phyloP scores from a whole-genome alignment of 2,113 vertebrate genomes.

The Eonycteris spelaea region DNA sequence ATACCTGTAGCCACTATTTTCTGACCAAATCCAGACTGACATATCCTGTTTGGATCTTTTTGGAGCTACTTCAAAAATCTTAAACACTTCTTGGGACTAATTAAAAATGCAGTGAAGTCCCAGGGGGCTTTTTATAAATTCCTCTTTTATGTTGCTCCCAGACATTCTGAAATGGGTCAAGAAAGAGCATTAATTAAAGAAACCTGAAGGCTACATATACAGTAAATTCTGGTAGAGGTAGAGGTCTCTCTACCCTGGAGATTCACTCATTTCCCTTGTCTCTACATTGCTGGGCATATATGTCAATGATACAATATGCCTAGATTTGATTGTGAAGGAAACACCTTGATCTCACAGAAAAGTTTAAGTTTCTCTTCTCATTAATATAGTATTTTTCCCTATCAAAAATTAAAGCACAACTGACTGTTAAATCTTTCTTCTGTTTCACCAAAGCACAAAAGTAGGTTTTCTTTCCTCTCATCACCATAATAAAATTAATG shows the following conservation, averaged over 20 bases:
- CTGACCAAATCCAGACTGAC: neutral
- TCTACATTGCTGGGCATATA: neutral
- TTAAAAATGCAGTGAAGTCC: neutral
- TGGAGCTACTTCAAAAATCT: neutral
- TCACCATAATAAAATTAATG: neutral
- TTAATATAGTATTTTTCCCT: neutral
- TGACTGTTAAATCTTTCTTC: neutral
- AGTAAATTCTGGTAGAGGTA: neutral
- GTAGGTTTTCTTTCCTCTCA: neutral
- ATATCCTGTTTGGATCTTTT: neutral
- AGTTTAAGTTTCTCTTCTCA: neutral
- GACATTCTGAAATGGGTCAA: slow-evolving; percentile 9
- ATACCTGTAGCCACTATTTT: neutral
- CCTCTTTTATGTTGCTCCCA: neutral
- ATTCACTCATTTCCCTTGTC: neutral
- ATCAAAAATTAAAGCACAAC: neutral
- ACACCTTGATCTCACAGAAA: neutral
- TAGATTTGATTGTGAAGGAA: neutral
- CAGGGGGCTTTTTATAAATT: neutral
- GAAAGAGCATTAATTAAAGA: neutral
- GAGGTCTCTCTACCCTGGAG: neutral
- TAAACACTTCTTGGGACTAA: neutral
- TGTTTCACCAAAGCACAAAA: neutral
- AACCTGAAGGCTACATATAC: neutral
- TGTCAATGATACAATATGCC: neutral